Percentiles rank a stretch among this genome's conserved stretches.
phyloP scores from a whole-genome alignment of 2,113 vertebrate species.

The Meles meles region DNA sequence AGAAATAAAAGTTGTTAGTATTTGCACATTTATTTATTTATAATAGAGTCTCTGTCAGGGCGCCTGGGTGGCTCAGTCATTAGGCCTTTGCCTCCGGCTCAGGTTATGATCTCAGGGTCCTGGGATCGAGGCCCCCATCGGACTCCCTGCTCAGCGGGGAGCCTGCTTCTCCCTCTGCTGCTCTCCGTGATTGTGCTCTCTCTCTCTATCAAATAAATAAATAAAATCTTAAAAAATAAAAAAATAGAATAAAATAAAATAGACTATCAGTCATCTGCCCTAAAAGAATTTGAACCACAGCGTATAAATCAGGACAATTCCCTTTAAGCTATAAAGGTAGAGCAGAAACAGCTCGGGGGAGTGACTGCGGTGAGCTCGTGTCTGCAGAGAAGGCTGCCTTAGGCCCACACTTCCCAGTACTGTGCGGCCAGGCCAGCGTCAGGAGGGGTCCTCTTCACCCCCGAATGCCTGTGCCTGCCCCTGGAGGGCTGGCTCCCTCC shows the following conservation, averaged over 20 bases:
- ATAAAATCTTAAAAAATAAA: background rate
- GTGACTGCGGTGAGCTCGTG: background rate
- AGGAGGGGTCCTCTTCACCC: background rate
- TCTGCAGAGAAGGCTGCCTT: background rate
- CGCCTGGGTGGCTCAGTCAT: background rate
- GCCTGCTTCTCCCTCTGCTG: background rate
- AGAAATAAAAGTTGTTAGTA: background rate
- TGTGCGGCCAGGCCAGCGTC: accelerated
- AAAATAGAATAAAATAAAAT: no score
- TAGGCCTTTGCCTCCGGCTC: background rate
- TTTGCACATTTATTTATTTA: background rate
- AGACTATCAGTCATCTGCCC: background rate
- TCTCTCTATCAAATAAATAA: background rate
- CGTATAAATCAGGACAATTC: background rate
- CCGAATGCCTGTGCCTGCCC: accelerated
- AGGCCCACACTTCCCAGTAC: background rate
- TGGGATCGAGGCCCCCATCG: background rate
- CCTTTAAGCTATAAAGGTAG: background rate
- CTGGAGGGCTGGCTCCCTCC: background rate
- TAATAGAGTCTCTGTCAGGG: background rate
- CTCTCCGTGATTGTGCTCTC: background rate
- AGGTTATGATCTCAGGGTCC: background rate
- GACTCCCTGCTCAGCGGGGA: no score
- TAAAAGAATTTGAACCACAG: background rate
- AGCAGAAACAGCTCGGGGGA: background rate